Base-by-base conservation (phyloP, 2,888 invertebrate genomes). In the Epinotia ramella region DNA sequence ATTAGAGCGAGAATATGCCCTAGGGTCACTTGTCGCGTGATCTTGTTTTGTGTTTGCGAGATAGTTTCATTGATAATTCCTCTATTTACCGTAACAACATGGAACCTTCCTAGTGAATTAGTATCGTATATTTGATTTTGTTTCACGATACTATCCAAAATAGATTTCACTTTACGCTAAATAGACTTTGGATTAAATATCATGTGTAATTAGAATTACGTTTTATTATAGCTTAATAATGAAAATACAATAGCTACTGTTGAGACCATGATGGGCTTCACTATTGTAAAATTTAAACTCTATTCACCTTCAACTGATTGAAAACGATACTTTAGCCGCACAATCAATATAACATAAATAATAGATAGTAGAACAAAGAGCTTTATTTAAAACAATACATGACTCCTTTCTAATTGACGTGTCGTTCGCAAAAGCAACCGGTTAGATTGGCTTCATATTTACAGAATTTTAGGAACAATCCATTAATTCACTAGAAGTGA, bases 261-360 rank as follows among this genome's bases (percentile, higher is more conserved):
- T 18, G 12, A 49, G 3, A 12, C 3, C 49, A 24, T 20, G 28
- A 65, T 53, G 46, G 28, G 49, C 20, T 53, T 66, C 53, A 66
- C 53, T 53, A 66, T 53, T 66, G 53, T 66, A 24, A 28, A 49
- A 53, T n/a, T 28, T 65, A 16, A 13, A 7, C 16, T 13, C 6
- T 11, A 24, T 64, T 24, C 46, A 53, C 49, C 49, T 66, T 66
- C 49, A 28, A 66, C 28, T 66, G 28, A 53, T 66, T 49, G 28
- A 28, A 53, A 53, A 53, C 16, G 5, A 66, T 66, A 11, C 24
- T 28, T 53, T 46, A 46, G 13, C 13, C 44, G 18, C 18, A 44
- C 18, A 46, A 20, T 46, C 46, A 64, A 64, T 46, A 24, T 13
- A 46, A 46, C 9, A 20, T 64, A 20, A 44, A 46, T 20, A 64